Conservation (phyloP, 1,140 invertebrate species). For the Littorina saxatilis region DNA sequence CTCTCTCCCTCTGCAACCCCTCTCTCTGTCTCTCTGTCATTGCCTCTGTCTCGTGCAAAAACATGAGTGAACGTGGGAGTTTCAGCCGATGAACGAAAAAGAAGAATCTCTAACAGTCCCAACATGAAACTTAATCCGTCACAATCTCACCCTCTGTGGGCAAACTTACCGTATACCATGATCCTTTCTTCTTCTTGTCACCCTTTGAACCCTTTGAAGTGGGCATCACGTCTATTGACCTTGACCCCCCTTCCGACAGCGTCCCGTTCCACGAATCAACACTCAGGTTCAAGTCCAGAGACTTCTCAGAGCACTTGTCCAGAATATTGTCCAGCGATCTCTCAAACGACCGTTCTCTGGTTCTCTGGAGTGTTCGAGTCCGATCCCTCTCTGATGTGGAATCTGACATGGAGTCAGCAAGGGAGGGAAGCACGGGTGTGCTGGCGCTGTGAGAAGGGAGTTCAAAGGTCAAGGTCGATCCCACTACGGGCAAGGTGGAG, state of each 20-base stretch:
- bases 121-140: background rate
- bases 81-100: no score
- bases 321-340: constrained; percentile 65
- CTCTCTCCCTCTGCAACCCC: no score
- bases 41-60: no score
- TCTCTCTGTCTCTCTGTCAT: no score
- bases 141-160: no score
- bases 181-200: constrained; percentile 70
- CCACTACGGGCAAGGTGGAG: background rate
- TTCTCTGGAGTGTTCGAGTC: constrained; percentile 43
- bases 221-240: constrained; percentile 32
- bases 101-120: background rate
- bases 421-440: background rate
- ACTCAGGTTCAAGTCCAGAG: constrained; percentile 60
- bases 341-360: constrained; percentile 63
- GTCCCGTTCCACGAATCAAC: constrained; percentile 59
- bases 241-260: constrained; percentile 47
- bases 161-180: constrained; percentile 75
- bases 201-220: constrained; percentile 46
- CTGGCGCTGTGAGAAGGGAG: background rate
- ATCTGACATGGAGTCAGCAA: background rate
- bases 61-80: no score
- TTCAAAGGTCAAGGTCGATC: background rate
- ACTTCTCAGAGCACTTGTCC: constrained; percentile 68
- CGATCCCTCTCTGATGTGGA: constrained; percentile 16